Evolutionary conservation across 2,113 vertebrate species (phyloP).

Genomic region (Mesocricetus auratus): DNA sequence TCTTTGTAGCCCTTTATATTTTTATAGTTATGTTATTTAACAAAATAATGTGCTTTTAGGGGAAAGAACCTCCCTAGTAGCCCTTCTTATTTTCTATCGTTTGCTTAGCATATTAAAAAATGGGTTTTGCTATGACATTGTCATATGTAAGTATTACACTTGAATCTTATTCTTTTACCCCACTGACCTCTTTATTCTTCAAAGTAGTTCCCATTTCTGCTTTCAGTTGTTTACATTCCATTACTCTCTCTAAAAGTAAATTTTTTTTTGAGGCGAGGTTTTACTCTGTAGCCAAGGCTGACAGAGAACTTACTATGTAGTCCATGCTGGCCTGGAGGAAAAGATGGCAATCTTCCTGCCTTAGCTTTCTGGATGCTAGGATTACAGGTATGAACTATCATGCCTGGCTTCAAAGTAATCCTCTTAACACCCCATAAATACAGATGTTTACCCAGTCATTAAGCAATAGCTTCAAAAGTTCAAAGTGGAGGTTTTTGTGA

Average conservation of each 20-base stretch:
- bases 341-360: not conserved
- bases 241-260: not conserved
- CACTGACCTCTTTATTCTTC: not conserved
- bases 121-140: not conserved
- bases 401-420: not conserved
- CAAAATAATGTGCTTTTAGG: not conserved
- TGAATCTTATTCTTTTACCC: not conserved
- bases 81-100: not conserved
- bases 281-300: not conserved
- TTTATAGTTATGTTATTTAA: not conserved
- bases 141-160: not conserved
- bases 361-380: not conserved
- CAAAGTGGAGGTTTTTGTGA: constrained; percentile 43
- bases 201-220: not conserved
- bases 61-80: not conserved
- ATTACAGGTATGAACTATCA: not conserved
- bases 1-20: not conserved
- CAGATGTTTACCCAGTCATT: not conserved
- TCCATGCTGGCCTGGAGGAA: not conserved
- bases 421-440: not conserved
- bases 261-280: not conserved
- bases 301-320: not conserved
- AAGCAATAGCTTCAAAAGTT: constrained; percentile 32
- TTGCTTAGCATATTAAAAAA: not conserved
- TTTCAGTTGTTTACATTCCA: not conserved